phyloP scores from a whole-genome alignment of 1,140 invertebrate species.

The Cepaea nemoralis region DNA sequence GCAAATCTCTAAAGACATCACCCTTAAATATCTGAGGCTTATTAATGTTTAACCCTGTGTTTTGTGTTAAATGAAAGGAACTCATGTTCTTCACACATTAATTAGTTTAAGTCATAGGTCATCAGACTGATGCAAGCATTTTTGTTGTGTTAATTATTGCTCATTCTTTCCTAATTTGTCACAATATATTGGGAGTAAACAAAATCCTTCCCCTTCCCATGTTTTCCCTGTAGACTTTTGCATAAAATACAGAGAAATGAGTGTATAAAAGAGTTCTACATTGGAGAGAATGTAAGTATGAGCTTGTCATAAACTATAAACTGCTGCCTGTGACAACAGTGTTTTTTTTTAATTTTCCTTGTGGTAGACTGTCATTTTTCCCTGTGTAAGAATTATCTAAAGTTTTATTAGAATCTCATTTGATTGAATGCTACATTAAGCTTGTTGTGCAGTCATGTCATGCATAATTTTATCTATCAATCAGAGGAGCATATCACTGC shows the following conservation, averaged over 20 bases:
- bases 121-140: too few relatives aligned
- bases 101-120: too few relatives aligned
- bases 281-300: slow-evolving; percentile 17
- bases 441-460: too few relatives aligned
- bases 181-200: neutral
- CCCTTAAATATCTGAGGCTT: too few relatives aligned
- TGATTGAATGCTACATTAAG: neutral
- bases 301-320: neutral
- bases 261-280: slow-evolving; percentile 10
- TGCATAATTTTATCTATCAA: too few relatives aligned
- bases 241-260: slow-evolving; percentile 7
- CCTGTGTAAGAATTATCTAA: neutral
- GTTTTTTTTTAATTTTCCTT: neutral
- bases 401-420: neutral
- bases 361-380: neutral
- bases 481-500: too few relatives aligned
- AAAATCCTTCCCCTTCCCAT: neutral
- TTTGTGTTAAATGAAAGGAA: too few relatives aligned
- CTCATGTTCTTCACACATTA: too few relatives aligned
- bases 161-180: too few relatives aligned
- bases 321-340: neutral
- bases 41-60: too few relatives aligned
- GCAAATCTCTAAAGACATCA: too few relatives aligned
- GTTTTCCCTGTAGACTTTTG: slow-evolving; percentile 8
- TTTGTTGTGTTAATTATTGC: too few relatives aligned